Base-by-base conservation (phyloP, 2,113 vertebrate species). In the Balaenoptera acutorostrata region DNA sequence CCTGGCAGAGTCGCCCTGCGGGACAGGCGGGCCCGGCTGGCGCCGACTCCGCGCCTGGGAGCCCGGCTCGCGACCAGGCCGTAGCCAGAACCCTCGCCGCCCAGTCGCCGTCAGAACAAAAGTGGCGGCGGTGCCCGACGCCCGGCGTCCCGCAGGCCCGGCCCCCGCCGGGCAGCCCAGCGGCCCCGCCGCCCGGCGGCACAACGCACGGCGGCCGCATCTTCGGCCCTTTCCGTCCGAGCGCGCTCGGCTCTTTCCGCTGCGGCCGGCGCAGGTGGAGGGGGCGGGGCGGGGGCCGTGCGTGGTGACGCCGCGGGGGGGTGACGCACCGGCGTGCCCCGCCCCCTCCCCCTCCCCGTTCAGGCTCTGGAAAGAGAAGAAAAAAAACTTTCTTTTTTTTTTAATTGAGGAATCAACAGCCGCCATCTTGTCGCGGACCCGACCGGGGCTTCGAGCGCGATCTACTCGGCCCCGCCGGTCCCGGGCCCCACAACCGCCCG, bases 351-450 rank as follows among this genome's bases (percentile, higher is more conserved):
- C 98, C 97, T 97, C 97, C 98, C 97, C 96, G 98, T 97, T 98
- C 98, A 98, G 99, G 99, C 99, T 99, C 99, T 99, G 99, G 99
- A 99, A 99, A 99, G 98, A 98, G 98, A 98, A 98, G 98, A 99
- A 99, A 99, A 99, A 99, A 99, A 99, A 99, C 98, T 98, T 99
- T 99, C 99, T 98, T 98, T 99, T 99, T 98, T 98, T 98, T 98
- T 98, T 98, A 98, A 98, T 98, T 98, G 98, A 99, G 99, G 99
- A 99, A 99, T 99, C 99, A 99, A 99, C 99, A 99, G 99, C 99
- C 99, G 99, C 99, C 99, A 99, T 99, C 99, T 99, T 99, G 99
- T 99, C 99, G 99, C 99, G 99, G 99, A 99, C 99, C 99, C 98
- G 99, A 99, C 98, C 99, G 99, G 98, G 99, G 99, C 99, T 99